Evolutionary conservation across 1,140 invertebrate genomes (phyloP).

Genomic region (Triops longicaudatus): DNA sequence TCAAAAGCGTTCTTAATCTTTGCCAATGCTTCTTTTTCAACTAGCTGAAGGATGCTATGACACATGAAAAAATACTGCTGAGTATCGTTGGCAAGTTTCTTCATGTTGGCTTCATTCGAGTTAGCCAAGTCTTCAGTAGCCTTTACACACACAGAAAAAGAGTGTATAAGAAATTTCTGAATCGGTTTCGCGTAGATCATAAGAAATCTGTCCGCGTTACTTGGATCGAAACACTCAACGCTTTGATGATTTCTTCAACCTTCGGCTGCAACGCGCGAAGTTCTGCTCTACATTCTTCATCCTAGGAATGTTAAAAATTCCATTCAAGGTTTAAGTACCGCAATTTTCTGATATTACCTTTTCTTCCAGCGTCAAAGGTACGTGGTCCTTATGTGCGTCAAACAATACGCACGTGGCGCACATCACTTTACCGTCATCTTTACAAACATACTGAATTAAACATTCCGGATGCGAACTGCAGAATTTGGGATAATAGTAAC

Average conservation of each 20-base stretch:
- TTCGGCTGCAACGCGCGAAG: not conserved
- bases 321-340: not conserved
- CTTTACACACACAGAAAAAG: not conserved
- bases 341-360: not conserved
- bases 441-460: not conserved
- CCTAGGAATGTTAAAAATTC: not conserved
- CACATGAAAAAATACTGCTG: not conserved
- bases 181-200: not conserved
- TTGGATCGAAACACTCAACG: not conserved
- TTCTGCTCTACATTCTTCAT: not conserved
- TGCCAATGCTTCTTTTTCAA: not conserved
- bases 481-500: not conserved
- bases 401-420: not conserved
- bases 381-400: not conserved
- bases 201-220: not conserved
- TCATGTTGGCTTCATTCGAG: not conserved
- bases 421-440: not conserved
- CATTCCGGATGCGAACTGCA: not conserved
- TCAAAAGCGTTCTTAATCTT: not conserved
- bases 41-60: not conserved
- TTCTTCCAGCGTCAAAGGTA: not conserved
- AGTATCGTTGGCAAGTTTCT: not conserved
- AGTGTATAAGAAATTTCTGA: not conserved
- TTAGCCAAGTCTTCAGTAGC: not conserved
- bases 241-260: not conserved